These are phyloP conservation scores for Drosophila atripex DNA, from an alignment of 2,888 invertebrate genomes.

Conservation along the genomic window DNA sequence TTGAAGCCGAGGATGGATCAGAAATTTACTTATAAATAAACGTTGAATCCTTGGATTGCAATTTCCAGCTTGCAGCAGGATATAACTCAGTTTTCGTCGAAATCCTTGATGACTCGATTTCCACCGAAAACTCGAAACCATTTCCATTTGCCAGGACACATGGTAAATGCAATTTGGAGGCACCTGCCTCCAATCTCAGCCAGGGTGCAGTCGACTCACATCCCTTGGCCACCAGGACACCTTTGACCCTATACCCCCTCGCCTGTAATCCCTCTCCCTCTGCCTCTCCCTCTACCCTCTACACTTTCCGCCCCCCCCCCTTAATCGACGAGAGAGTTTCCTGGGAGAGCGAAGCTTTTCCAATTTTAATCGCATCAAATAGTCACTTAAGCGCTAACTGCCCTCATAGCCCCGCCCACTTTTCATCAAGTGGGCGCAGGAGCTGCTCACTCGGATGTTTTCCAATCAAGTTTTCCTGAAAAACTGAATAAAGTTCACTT, in stretches of 20 bases:
- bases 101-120: slow-evolving; percentile 36
- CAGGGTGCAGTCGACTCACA: background rate
- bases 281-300: no score
- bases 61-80: slow-evolving; percentile 6
- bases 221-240: background rate
- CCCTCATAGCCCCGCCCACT: background rate
- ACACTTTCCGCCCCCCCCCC: background rate
- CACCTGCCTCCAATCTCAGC: slow-evolving; percentile 18
- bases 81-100: slow-evolving; percentile 21
- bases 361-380: slow-evolving; percentile 72
- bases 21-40: background rate
- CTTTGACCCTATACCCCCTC: background rate
- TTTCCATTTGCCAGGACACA: slow-evolving; percentile 24
- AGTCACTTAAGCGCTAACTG: slow-evolving; percentile 45
- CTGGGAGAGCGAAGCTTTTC: slow-evolving; percentile 56
- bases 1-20: background rate
- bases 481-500: slow-evolving; percentile 1
- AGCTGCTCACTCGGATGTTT: slow-evolving; percentile 1
- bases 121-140: slow-evolving; percentile 4
- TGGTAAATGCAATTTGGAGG: slow-evolving; percentile 33
- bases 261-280: background rate
- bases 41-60: background rate
- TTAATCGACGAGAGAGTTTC: slow-evolving; percentile 14
- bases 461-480: background rate
- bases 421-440: background rate